Base-by-base conservation (phyloP, 2,888 invertebrate genomes). In the Miltochrista miniata region DNA sequence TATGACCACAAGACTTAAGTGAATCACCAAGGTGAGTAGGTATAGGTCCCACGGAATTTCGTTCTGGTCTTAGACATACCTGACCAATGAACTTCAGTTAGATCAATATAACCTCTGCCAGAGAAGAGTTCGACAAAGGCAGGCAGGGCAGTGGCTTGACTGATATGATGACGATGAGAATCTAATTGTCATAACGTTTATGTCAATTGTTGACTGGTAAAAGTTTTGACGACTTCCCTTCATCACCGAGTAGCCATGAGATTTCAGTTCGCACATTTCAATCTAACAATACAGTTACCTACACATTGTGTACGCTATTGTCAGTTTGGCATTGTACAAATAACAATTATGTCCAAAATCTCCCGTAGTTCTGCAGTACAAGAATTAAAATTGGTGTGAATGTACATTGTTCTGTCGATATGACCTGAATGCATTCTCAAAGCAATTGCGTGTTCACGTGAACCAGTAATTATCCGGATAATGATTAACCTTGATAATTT, bases 361-460 rank as follows among this genome's bases (percentile, higher is more conserved):
- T 61, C 57, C 51, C 51, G 48, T 38, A 50, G 36, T 53, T 66
- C 50, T 60, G 49, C 61, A 54, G 53, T 60, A 64, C 68, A 67
- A 59, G 53, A 64, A 55, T 54, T 51, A 54, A 10, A 65, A 61
- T 49, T 48, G 45, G 51, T 70, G 70, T 68, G 68, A 68, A 70
- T 47, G 59, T 59, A 54, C 63, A 73, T 70, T 68, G 73, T 71
- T 67, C 59, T 54, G 38, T 45, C 53, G 73, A 79, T 70, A 74
- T 76, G 75, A 71, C 71, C 73, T 54, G 65, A 72, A 72, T 74
- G 69, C 67, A 68, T 71, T 74, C 59, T 64, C 65, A 63, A 64
- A 59, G 62, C 62, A 56, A 56, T 68, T 70, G 75, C 72, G 64
- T 74, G 71, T 67, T 59, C 63, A 48, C 61, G 52, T 50, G 68